Evolutionary conservation across 2,888 invertebrate species (phyloP), one percentile per base, ranked within the genome.

Genomic region (Anthophora plumipes): DNA sequence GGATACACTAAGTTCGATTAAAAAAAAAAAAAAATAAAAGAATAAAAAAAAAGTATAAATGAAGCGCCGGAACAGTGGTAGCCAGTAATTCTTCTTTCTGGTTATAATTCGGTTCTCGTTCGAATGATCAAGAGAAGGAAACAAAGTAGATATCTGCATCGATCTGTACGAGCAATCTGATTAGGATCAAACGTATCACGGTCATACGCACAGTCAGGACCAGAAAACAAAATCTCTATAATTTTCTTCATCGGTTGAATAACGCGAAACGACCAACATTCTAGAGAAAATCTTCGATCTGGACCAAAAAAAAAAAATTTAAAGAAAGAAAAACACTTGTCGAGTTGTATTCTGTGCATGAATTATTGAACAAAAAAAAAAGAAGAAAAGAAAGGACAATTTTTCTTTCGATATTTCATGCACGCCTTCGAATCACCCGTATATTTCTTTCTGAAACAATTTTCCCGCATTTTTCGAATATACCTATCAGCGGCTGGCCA

Each of bases 161-260:
- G 50, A 46, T 68, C 50, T 17, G 39, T n/a, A n/a, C 39, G 31
- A 54, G 9, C 12, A n/a, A 57, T 75, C 22, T 0, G 48, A 14
- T 37, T 9, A 55, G 61, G n/a, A 73, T 48, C 25, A 71, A 74
- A 54, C 20, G 22, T 31, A 4, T 20, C 20, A 78, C 52, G 78
- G 78, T 71, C 48, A 81, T 75, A 86, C 85, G 86, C 85, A 84
- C 86, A 85, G 84, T 41, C 50, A 76, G 85, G 85, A 85, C 86
- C 86, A 85, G 63, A n/a, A n/a, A n/a, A n/a, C n/a, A n/a, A n/a
- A n/a, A n/a, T n/a, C n/a, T n/a, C n/a, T n/a, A n/a, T n/a, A n/a
- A n/a, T n/a, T 77, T 60, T 74, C 77, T 74, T 69, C 50, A 50
- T 70, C 48, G 17, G 68, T 74, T 57, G 54, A 69, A 74, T 57